phyloP scores from a whole-genome alignment of 2,797 vertebrate species.

The Pelobates cultripes region DNA sequence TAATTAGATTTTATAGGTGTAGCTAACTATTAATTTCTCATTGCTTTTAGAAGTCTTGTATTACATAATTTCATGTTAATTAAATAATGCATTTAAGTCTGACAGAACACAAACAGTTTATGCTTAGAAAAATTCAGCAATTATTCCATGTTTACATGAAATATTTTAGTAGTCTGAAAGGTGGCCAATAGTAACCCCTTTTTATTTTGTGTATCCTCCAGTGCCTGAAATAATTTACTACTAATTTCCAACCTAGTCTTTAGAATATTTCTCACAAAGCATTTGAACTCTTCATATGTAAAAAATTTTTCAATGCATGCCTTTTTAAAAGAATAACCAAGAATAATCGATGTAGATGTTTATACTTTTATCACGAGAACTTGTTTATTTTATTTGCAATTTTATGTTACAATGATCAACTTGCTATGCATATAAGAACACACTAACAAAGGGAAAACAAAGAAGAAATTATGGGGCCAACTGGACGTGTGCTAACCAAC shows the following conservation, averaged over 20 bases:
- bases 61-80: neutral
- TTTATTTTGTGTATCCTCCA: neutral
- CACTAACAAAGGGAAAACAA: too few relatives aligned
- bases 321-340: neutral
- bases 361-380: neutral
- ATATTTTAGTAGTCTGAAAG: neutral
- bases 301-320: neutral
- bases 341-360: neutral
- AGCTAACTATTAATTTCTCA: neutral
- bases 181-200: neutral
- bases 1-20: neutral
- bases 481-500: too few relatives aligned
- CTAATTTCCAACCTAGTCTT: neutral
- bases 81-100: neutral
- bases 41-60: neutral
- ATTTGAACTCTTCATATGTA: neutral
- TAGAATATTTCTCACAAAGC: neutral
- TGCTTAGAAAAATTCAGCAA: neutral
- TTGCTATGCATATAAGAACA: too few relatives aligned
- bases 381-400: neutral
- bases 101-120: neutral
- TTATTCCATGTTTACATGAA: neutral
- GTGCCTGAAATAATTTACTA: neutral
- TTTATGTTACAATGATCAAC: too few relatives aligned
- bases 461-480: too few relatives aligned